phyloP scores from a whole-genome alignment of 2,113 vertebrate species.

The Zeus faber region DNA sequence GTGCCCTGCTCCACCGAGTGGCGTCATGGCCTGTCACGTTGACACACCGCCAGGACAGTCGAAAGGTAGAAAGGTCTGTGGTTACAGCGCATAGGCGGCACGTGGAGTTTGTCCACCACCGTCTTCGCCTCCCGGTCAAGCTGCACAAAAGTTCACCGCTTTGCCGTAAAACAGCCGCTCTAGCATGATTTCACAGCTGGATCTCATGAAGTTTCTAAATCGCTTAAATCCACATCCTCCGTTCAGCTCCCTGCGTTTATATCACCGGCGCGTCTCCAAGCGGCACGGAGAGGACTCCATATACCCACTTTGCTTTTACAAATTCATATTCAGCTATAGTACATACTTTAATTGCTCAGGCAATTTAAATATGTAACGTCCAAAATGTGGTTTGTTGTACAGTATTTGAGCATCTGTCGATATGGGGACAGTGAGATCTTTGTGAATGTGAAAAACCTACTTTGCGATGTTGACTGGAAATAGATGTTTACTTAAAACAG shows the following conservation, averaged over 20 bases:
- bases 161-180: background rate
- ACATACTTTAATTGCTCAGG: conserved; percentile 24
- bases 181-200: conserved; percentile 12
- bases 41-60: conserved; percentile 2
- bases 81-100: background rate
- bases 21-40: background rate
- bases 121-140: background rate
- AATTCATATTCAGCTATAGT: conserved; percentile 17
- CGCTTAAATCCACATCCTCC: conserved; percentile 1
- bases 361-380: conserved; percentile 22
- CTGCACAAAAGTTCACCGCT: background rate
- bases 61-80: conserved; percentile 5
- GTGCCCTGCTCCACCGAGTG: background rate
- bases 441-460: conserved; percentile 49
- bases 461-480: conserved; percentile 48
- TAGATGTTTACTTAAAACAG: conserved; percentile 64
- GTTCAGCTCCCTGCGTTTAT: background rate
- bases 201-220: conserved; percentile 20
- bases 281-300: conserved; percentile 7
- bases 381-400: conserved; percentile 34
- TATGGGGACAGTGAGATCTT: conserved; percentile 51
- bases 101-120: background rate
- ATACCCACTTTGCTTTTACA: conserved; percentile 24
- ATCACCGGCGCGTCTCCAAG: conserved; percentile 6
- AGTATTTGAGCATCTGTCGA: conserved; percentile 30